Evolutionary conservation across 2,888 invertebrate genomes (phyloP).

Genomic region (Chaetogeoica ovagalla): DNA sequence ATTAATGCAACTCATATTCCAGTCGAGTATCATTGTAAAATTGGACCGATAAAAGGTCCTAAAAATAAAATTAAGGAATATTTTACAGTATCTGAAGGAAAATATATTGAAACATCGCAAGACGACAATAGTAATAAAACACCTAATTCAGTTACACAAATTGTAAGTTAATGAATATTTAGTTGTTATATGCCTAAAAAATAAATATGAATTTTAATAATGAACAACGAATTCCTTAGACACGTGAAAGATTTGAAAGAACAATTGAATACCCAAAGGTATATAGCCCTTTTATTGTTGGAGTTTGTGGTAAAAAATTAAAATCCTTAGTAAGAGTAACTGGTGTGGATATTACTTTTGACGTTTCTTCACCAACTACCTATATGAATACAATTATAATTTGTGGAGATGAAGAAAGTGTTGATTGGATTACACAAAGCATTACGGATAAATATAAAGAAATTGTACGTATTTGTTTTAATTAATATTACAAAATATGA

Average conservation of each 20-base stretch:
- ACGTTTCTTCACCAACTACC: constrained; percentile 89
- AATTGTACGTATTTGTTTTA: constrained; percentile 65
- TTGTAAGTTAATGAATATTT: constrained; percentile 63
- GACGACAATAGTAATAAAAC: constrained; percentile 72
- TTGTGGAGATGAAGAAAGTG: constrained; percentile 88
- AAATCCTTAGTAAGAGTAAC: constrained; percentile 75
- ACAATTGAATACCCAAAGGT: constrained; percentile 82
- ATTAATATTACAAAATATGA: no score
- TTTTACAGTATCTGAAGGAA: no score
- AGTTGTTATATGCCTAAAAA: background rate
- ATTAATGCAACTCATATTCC: constrained; percentile 79
- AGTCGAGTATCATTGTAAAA: constrained; percentile 92
- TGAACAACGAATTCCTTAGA: constrained; percentile 63
- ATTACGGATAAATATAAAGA: constrained; percentile 85
- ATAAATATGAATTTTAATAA: background rate
- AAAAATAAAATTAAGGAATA: constrained; percentile 63
- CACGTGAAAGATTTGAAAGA: constrained; percentile 90
- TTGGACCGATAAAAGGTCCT: constrained; percentile 67
- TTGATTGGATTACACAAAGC: constrained; percentile 73
- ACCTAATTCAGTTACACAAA: constrained; percentile 94
- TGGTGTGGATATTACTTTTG: constrained; percentile 82
- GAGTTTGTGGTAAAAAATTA: constrained; percentile 81
- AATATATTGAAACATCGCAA: no score
- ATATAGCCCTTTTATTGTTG: constrained; percentile 95
- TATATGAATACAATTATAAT: constrained; percentile 92